Conservation (phyloP, 1,140 invertebrate species). For the Aphaenogaster floridana region DNA sequence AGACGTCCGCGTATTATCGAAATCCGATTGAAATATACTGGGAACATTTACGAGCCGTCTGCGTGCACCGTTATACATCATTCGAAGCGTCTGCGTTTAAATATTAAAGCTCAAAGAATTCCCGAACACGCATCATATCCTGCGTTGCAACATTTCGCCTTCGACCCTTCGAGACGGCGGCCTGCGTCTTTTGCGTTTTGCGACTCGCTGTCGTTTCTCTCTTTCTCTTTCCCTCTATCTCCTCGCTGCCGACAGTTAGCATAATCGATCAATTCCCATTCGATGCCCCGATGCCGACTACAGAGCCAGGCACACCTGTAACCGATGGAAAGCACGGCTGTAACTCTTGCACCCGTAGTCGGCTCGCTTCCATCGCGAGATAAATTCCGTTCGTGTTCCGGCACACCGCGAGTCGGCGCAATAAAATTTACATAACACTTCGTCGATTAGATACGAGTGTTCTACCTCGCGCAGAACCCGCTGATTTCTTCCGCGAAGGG, state of each 20-base stretch:
- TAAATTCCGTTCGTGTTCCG: constrained; percentile 73
- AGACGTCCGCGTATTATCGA: neutral
- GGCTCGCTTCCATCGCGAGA: constrained; percentile 48
- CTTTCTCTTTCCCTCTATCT: constrained; percentile 12
- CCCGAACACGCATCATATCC: neutral
- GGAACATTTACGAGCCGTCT: neutral
- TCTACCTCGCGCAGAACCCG: constrained; percentile 8
- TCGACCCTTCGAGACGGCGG: neutral
- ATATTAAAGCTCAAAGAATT: neutral
- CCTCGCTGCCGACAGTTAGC: constrained; percentile 68
- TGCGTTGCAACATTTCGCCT: neutral
- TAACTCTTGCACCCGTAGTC: constrained; percentile 57
- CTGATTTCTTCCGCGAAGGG: constrained; percentile 28
- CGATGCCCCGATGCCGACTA: constrained; percentile 42
- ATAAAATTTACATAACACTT: constrained; percentile 75
- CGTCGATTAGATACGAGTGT: constrained; percentile 58
- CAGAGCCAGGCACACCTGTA: constrained; percentile 71
- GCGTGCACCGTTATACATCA: constrained; percentile 4
- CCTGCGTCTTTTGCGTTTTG: neutral
- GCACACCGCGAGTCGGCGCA: constrained; percentile 63
- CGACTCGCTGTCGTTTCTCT: constrained; percentile 12
- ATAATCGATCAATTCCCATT: constrained; percentile 78
- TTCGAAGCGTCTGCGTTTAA: neutral
- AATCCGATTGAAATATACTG: constrained; percentile 4
- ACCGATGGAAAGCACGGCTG: constrained; percentile 62